Evolutionary conservation across 2,888 invertebrate genomes (phyloP), one percentile per base, ranked within the genome.

Genomic region (Drosophila paranaensis): DNA sequence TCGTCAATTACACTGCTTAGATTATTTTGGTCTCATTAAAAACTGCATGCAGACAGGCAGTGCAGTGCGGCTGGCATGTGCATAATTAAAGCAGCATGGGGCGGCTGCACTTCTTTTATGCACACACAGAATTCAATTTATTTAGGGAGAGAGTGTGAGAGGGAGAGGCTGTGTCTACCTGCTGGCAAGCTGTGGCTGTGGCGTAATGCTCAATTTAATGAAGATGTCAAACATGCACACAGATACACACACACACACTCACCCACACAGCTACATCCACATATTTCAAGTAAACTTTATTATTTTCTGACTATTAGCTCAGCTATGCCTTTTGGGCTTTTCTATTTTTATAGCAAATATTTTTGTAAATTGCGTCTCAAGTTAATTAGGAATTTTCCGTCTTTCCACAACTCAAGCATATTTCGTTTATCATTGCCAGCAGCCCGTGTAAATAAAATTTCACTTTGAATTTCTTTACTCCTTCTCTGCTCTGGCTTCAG

Each of bases 81-180:
- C 39, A 57, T 75, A 79, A 79, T 79, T 75, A 71, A 71, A 42
- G 40, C 37, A 61, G 40, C 55, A 61, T 40, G 62, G 56, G 75
- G 16, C n/a, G 6, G n/a, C 1, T 37, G 25, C 56, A 46, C 42
- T 42, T 46, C 58, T 46, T 60, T 62, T 48, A 40, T 35, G 51
- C 42, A 48, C 60, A 55, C 46, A 25, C 33, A 37, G 60, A 79
- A 66, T 58, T 71, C 48, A 66, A 77, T 75, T 71, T 63, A 71
- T 57, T 60, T 57, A 54, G 14, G 2, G 54, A 13, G 40, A 6
- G 40, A 6, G n/a, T 10, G 27, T 11, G 40, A 1, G 39, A 11
- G 43, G 14, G 56, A n/a, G 54, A 20, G 20, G 2, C 20, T 16
- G 40, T 30, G 56, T 0, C 43, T 35, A 61, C 27, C 63, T 62